Evolutionary conservation across 1,140 invertebrate genomes (phyloP).

Genomic region (Drosophila funebris): DNA sequence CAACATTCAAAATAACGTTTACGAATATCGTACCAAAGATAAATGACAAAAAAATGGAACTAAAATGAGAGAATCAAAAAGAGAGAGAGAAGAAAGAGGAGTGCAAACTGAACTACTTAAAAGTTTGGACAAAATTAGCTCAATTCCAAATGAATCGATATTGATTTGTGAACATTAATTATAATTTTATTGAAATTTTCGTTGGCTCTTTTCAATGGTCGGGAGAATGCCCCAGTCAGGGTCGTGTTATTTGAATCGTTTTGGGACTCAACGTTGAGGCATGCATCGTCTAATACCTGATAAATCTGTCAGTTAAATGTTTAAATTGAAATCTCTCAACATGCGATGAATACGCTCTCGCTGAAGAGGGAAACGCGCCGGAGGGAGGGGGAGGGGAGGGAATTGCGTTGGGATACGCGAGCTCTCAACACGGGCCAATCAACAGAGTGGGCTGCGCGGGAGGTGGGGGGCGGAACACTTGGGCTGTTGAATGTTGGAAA

Average conservation of each 20-base stretch:
- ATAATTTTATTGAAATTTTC: slow-evolving; percentile 38
- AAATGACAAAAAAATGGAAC: no score
- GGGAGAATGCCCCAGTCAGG: background rate
- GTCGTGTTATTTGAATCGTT: background rate
- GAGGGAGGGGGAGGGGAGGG: slow-evolving; percentile 18
- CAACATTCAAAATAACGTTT: no score
- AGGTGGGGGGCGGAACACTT: background rate
- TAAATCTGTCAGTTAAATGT: slow-evolving; percentile 82
- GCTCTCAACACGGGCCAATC: slow-evolving; percentile 41
- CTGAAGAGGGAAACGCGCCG: slow-evolving; percentile 21
- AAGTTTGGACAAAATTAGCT: background rate
- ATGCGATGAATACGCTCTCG: slow-evolving; percentile 42
- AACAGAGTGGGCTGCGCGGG: slow-evolving; percentile 6
- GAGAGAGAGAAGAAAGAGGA: no score
- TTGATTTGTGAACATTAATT: slow-evolving; percentile 27
- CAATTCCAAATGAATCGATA: background rate
- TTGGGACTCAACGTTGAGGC: slow-evolving; percentile 52
- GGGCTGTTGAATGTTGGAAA: slow-evolving; percentile 17
- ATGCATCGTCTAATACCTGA: slow-evolving; percentile 82
- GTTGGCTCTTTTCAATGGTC: background rate
- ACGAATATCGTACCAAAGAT: no score
- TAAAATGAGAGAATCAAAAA: no score
- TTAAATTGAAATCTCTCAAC: slow-evolving; percentile 82
- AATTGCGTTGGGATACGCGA: slow-evolving; percentile 4
- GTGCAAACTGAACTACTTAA: background rate